phyloP scores from a whole-genome alignment of 2,888 invertebrate genomes.

The Pediacus dermestoides region DNA sequence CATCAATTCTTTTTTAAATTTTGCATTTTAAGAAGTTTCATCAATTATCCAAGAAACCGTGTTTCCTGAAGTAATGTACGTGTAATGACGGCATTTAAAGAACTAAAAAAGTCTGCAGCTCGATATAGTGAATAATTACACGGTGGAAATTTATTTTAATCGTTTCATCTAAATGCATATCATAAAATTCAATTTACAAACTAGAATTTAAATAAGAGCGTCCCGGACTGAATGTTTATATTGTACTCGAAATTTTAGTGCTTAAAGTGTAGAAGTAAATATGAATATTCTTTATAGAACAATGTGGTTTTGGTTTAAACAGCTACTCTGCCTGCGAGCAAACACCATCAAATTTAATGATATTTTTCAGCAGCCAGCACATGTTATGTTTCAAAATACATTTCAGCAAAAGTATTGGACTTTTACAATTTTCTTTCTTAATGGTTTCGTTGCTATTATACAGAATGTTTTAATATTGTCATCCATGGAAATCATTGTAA shows the following conservation, averaged over 20 bases:
- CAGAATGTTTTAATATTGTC: conserved; percentile 13
- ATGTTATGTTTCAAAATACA: conserved; percentile 12
- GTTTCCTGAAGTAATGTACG: no score
- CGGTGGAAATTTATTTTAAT: conserved; percentile 6
- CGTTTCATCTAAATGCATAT: conserved; percentile 10
- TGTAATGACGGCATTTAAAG: no score
- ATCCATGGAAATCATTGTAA: no score
- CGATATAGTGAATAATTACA: conserved; percentile 4
- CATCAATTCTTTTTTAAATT: no score
- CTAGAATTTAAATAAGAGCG: conserved; percentile 2
- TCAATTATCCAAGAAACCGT: no score
- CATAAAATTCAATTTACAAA: conserved; percentile 8
- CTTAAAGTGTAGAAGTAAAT: conserved; percentile 6
- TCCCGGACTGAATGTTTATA: conserved; percentile 3
- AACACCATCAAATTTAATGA: conserved; percentile 17
- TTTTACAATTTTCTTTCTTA: conserved; percentile 20
- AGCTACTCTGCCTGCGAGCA: conserved; percentile 1
- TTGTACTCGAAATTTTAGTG: conserved; percentile 4
- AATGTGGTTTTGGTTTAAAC: conserved; percentile 7
- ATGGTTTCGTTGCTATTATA: conserved; percentile 15
- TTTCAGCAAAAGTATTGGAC: conserved; percentile 16
- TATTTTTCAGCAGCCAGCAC: conserved; percentile 18
- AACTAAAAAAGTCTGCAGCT: no score
- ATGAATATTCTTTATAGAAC: conserved; percentile 9
- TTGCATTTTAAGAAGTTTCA: no score